These are phyloP conservation scores for Chironomus tepperi DNA, from an alignment of 1,140 invertebrate species.

Conservation along the genomic window DNA sequence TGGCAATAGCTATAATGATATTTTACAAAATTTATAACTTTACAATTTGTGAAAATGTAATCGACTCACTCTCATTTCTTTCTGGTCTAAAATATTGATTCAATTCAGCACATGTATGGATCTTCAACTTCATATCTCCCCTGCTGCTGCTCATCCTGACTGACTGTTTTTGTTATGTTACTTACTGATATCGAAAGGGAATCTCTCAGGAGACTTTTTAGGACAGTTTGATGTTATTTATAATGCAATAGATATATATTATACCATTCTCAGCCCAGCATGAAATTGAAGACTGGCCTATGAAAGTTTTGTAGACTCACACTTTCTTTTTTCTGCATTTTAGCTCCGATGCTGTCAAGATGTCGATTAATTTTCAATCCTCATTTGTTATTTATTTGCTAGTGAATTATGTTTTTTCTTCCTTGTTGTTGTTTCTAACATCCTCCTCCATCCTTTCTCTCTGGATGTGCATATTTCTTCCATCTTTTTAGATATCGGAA, in stretches of 20 bases:
- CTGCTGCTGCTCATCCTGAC: too few relatives aligned
- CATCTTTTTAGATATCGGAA: too few relatives aligned
- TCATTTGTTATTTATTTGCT: constrained; percentile 9
- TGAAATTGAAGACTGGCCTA: neutral
- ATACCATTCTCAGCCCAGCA: constrained; percentile 3
- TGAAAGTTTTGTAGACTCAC: neutral
- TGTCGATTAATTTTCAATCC: constrained; percentile 13
- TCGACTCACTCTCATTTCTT: neutral
- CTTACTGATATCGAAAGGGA: neutral
- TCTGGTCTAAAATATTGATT: neutral
- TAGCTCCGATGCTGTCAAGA: neutral
- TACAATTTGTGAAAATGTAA: neutral
- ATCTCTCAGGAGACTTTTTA: neutral
- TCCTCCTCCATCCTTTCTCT: neutral
- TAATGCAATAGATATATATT: constrained; percentile 10
- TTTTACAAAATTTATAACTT: too few relatives aligned
- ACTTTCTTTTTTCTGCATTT: neutral
- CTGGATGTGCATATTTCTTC: neutral
- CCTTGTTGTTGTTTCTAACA: too few relatives aligned
- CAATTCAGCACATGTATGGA: too few relatives aligned
- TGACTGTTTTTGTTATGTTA: too few relatives aligned
- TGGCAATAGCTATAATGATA: too few relatives aligned
- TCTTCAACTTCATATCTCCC: too few relatives aligned
- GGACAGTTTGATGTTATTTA: constrained; percentile 13
- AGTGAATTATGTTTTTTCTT: neutral